Base-by-base conservation (phyloP, 2,888 invertebrate species). In the Slavum lentiscoides region DNA sequence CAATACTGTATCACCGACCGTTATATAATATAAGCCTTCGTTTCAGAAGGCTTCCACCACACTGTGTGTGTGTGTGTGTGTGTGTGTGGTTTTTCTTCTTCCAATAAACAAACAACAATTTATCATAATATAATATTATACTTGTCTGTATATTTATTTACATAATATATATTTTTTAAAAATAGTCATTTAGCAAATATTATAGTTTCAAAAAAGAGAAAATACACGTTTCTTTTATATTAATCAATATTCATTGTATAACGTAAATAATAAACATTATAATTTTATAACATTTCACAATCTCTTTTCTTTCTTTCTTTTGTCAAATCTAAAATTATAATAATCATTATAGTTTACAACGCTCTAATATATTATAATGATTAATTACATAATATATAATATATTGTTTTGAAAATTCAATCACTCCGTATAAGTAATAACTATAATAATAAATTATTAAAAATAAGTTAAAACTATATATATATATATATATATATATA, bases 391-490 rank as follows among this genome's bases (percentile, higher is more conserved):
- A 68, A 76, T 59, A 67, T 64, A 74, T 77, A 61, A 77, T 69
- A 61, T 69, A 62, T 62, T n/a, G 43, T 74, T 70, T 76, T 49
- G n/a, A 37, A 75, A 67, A 75, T 66, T 75, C 58, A 61, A 77
- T 70, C 69, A 70, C 61, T 69, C 62, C 62, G 53, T 70, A 77
- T 55, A 55, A 55, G 55, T 55, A 55, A 55, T 76, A 69, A 77
- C 77, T 77, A 70, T 70, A n/a, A 70, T 69, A 70, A 77, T 77
- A 77, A 77, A 77, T 77, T 62, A 77, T 77, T 80, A 80, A 80
- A 80, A 80, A 72, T 80, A 80, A 58, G 64, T 64, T 72, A 58
- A 72, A 80, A 80, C 72, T 80, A 80, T 72, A n/a, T 64, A 72
- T 64, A 69, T n/a, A 30, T 2, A 72, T 62, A 43, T 64, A 74